phyloP scores from a whole-genome alignment of 2,888 invertebrate genomes.

The Lycocerus yunnanus region DNA sequence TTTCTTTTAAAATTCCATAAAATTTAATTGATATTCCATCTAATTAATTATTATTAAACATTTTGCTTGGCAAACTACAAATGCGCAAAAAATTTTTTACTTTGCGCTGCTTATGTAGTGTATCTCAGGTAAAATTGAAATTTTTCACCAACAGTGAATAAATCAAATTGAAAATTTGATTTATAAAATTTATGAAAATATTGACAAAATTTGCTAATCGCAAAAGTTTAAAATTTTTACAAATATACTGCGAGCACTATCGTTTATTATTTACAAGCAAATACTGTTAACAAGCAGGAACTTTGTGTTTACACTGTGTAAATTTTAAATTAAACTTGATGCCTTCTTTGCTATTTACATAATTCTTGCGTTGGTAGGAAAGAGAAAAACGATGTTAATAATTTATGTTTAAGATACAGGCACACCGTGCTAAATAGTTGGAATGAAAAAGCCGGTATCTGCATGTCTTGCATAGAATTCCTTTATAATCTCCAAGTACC shows the following conservation, averaged over 20 bases:
- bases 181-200: not conserved
- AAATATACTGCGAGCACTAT: not conserved
- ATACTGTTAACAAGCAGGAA: not conserved
- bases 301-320: not conserved
- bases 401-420: not conserved
- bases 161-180: not conserved
- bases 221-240: not conserved
- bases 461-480: not conserved
- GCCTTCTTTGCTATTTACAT: not conserved
- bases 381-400: not conserved
- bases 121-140: not conserved
- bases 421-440: not conserved
- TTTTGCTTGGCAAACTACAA: not conserved
- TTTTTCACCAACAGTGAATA: not conserved
- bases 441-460: not conserved
- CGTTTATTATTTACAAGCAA: not conserved
- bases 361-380: not conserved
- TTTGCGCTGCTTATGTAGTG: not conserved
- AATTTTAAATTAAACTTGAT: not conserved
- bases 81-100: not conserved
- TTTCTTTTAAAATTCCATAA: constrained; percentile 1
- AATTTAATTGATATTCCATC: not conserved
- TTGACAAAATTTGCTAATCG: not conserved
- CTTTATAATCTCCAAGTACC: not conserved
- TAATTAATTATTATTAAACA: not conserved